Base-by-base conservation (phyloP, 53 echinoderm and acorn worm genomes). In the Pentamera pediparva region DNA sequence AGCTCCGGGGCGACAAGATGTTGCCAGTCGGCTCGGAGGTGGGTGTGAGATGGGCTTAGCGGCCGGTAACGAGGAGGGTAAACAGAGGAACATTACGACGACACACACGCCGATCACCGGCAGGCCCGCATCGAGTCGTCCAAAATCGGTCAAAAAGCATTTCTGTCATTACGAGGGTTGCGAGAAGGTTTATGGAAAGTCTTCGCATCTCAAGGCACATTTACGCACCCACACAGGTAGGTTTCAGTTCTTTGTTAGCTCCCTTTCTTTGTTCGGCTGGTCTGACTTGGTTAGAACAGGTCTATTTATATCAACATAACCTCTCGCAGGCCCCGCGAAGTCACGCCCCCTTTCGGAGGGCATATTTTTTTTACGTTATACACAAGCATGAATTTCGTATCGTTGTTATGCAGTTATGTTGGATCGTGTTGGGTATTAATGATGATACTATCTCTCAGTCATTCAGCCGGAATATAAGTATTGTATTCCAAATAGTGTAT, bases 211-310 rank as follows among this genome's bases (percentile, higher is more conserved):
- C 19, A 95, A 95, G 59, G 95, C 95, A 33, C 95, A 95, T 64
- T 77, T 95, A 37, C 81, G 95, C 59, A 90, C 95, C 78, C 95
- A 95, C 52, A 95, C 95, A 82, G 95, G 95, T 95, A 85, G 49
- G 84, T n/a, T n/a, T 13, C 3, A 26, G 18, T 59, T 37, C 43
- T 82, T 51, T 65, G 54, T 48, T 31, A 49, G 4, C 13, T 20
- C 11, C 9, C 17, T 57, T 57, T 27, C 58, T 57, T 57, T 57
- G 58, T 57, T 57, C 32, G 58, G 32, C 58, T 31, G 7, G 7
- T 28, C 32, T 29, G 59, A 30, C 32, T 48, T n/a, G 55, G 41
- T 25, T 37, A 20, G 12, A 64, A 12, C 24, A 22, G 0, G 1
- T 13, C 2, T 24, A n/a, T 8, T 32, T 2, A 47, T 7, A 49